Evolutionary conservation across 1,140 invertebrate species (phyloP), one percentile per base, ranked within the genome.

Genomic region (Drosophila chauvacae): DNA sequence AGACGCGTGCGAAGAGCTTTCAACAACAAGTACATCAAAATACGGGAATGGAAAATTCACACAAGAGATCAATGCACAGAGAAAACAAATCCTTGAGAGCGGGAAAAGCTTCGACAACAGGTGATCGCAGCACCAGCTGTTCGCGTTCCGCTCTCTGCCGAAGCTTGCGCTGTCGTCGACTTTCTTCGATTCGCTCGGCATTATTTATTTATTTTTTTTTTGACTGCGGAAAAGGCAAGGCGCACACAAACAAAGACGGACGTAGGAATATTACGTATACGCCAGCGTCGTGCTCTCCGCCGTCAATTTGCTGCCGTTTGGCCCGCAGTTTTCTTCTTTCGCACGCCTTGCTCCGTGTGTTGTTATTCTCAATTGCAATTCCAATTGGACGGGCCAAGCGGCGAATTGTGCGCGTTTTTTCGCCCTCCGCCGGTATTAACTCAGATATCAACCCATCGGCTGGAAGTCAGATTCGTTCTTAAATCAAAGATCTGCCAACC

Each of bases 321-420:
- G 80, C 61, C 77, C 57, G 76, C 63, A 48, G 66, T 88, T 74
- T 87, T 84, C 81, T 80, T 80, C 78, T 85, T 84, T 84, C 77
- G 69, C 65, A 68, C 77, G 81, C 62, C 80, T 63, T 68, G 77
- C 60, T 80, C 68, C 63, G 62, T 88, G 60, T 85, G 20, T n/a
- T 41, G 69, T 79, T 88, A 78, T 79, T 90, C 84, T 76, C 86
- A 90, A 84, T 85, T 90, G 85, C 85, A 90, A 81, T 85, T 90
- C 78, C 78, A 85, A 85, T 90, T 81, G 68, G 55, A 81, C 78
- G 57, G 45, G 47, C 60, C 81, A 58, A 60, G 48, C 64, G 64
- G 37, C 44, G 44, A 77, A 60, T 62, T 75, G 84, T 78, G 73
- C 84, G 80, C 55, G 56, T 68, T 47, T 72, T 42, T 71, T 42